Base-by-base conservation (phyloP, 2,113 vertebrate genomes). In the Strigops habroptila region DNA sequence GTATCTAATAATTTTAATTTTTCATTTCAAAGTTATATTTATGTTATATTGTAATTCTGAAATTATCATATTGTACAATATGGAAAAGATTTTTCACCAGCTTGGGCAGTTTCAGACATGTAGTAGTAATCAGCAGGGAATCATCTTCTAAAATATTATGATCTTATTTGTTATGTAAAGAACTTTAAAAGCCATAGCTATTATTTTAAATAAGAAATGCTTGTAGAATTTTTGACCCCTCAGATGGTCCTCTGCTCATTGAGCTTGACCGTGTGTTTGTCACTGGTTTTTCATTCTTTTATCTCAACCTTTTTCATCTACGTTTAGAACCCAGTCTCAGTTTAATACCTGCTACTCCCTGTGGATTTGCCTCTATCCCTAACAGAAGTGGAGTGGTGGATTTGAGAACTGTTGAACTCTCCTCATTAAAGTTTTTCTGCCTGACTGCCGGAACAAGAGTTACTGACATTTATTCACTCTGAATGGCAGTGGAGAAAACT, bases 211-310 rank as follows among this genome's bases (percentile, higher is more conserved):
- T 1, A 22, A 70, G 65, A 75, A 51, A 16, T 27, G 1, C 2
- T 60, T 30, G n/a, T 30, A 22, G 39, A 27, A 48, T 63, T 83
- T 86, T 73, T 89, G 9, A 64, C 17, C 22, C 14, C 3, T 75
- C 1, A 1, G 17, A n/a, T 0, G 0, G 27, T 74, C 13, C 6
- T 53, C 16, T 71, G 8, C n/a, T 33, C 25, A 9, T 31, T 84
- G 39, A 51, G 28, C 30, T 41, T 65, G 43, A 53, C 19, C 19
- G 12, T 33, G 3, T 74, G 8, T 33, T 46, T 49, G 28, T 79
- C 16, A 12, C 18, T 23, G 1, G 0, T 44, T 80, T 87, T 73
- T 44, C 3, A 3, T 80, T 80, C 21, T 17, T 71, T 49, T 27
- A 21, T 49, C 30, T 33, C 14, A 17, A 44, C 4, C 3, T 30